phyloP scores from a whole-genome alignment of 2,888 invertebrate genomes.

The Lasioglossum morio region DNA sequence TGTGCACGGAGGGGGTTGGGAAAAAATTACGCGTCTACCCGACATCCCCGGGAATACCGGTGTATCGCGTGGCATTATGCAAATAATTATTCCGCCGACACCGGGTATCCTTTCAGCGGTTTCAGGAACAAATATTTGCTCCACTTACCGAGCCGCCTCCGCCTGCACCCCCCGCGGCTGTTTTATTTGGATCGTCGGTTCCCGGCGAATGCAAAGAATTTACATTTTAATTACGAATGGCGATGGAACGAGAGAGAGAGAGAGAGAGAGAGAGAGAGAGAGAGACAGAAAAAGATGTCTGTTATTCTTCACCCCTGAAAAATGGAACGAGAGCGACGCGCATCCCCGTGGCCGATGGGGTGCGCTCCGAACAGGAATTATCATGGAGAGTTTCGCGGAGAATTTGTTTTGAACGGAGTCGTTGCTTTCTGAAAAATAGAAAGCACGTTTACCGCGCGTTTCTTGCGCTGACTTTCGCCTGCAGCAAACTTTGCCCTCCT shows the following conservation, averaged over 20 bases:
- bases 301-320: slow-evolving; percentile 27
- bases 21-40: slow-evolving; percentile 20
- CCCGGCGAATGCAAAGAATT: slow-evolving; percentile 43
- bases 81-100: slow-evolving; percentile 51
- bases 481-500: background rate
- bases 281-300: slow-evolving; percentile 15
- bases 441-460: background rate
- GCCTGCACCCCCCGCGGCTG: background rate
- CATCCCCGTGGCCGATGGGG: slow-evolving; percentile 1
- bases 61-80: slow-evolving; percentile 46
- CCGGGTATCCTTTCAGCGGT: slow-evolving; percentile 45
- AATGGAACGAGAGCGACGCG: background rate
- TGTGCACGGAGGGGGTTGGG: background rate
- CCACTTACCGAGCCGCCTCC: slow-evolving; percentile 16
- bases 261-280: background rate
- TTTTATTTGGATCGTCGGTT: slow-evolving; percentile 35
- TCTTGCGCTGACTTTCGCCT: background rate
- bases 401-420: background rate
- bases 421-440: slow-evolving; percentile 2
- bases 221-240: slow-evolving; percentile 52
- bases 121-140: slow-evolving; percentile 49
- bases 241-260: background rate
- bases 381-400: background rate
- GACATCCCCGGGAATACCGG: slow-evolving; percentile 23
- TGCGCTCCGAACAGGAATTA: background rate